Conservation (phyloP, 2,113 vertebrate species). For the Pygathrix nemaeus region DNA sequence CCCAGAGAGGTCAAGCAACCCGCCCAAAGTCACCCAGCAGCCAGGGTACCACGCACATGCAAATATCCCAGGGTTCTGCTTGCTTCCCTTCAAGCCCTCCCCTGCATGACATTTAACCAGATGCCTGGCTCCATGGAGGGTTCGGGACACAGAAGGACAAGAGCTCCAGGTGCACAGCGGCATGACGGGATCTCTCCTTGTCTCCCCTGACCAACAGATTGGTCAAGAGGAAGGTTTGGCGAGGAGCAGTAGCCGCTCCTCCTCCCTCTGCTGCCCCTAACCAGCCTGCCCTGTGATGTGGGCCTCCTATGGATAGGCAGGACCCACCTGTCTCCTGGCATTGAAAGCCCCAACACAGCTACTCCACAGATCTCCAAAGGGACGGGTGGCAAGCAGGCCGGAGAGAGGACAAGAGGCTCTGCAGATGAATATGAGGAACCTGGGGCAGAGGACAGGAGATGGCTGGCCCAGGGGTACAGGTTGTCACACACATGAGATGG, state of each 20-base stretch:
- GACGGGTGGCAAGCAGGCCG: background rate
- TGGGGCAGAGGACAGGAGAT: background rate
- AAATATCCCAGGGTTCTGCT: rapidly evolving
- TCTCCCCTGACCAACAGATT: background rate
- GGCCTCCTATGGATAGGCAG: background rate
- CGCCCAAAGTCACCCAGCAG: background rate
- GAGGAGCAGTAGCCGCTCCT: rapidly evolving
- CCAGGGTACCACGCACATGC: rapidly evolving
- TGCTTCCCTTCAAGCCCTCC: background rate
- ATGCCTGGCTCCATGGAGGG: rapidly evolving
- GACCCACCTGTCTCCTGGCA: rapidly evolving
- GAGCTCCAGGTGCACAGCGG: rapidly evolving
- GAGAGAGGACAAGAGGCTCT: background rate
- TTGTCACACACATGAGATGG: rapidly evolving
- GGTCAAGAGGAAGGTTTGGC: no score
- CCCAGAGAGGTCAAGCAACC: background rate
- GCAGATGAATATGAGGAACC: rapidly evolving
- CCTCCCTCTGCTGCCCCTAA: background rate
- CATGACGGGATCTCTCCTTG: rapidly evolving
- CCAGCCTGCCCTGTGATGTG: rapidly evolving
- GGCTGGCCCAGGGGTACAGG: background rate
- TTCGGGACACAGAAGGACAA: background rate
- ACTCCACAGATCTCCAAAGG: background rate
- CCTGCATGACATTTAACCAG: rapidly evolving
- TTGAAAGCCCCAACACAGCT: background rate